These are phyloP conservation scores for Oreochromis mossambicus DNA, from an alignment of 2,797 vertebrate genomes.

Conservation along the genomic window DNA sequence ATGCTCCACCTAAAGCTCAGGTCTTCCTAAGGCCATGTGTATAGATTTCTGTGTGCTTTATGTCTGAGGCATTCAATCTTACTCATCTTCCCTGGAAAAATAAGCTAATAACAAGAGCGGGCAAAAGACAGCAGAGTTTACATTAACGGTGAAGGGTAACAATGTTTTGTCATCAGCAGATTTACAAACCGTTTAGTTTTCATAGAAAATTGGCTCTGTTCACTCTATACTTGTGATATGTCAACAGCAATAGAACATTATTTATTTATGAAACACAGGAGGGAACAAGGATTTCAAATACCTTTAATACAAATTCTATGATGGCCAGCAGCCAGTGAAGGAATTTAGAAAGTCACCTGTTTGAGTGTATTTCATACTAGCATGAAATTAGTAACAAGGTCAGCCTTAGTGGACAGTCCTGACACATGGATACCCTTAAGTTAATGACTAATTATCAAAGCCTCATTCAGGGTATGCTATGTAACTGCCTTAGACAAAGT, in stretches of 20 bases:
- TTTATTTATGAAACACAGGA: neutral
- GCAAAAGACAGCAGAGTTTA: neutral
- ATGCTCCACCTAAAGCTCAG: neutral
- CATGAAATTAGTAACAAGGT: neutral
- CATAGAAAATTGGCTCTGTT: neutral
- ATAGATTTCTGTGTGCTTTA: neutral
- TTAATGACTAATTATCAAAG: neutral
- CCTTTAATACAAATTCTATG: neutral
- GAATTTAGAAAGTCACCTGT: neutral
- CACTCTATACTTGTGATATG: neutral
- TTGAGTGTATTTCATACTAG: neutral
- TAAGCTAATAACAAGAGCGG: neutral
- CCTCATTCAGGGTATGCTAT: neutral
- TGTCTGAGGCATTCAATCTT: conserved; percentile 10
- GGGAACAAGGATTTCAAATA: neutral
- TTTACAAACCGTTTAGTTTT: neutral
- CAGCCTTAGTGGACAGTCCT: neutral
- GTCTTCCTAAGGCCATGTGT: neutral
- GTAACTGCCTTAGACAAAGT: neutral
- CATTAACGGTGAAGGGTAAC: neutral
- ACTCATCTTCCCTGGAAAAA: neutral
- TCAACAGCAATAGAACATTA: neutral
- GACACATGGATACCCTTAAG: neutral
- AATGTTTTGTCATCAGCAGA: neutral
- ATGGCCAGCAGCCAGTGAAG: neutral